Conservation (phyloP, 2,113 vertebrate genomes). For the Pao palembangensis region DNA sequence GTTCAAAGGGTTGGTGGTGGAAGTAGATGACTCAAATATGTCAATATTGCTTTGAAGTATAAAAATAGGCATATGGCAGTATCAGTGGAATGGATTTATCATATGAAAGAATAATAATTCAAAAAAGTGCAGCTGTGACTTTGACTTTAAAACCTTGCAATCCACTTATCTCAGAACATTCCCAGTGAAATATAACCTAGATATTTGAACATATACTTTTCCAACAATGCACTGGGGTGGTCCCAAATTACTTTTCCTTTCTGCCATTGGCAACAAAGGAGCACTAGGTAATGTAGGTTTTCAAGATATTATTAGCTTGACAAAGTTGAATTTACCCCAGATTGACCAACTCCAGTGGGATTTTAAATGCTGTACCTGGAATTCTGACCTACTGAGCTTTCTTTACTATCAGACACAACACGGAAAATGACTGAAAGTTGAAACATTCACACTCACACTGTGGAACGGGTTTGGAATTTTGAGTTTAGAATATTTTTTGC, state of each 20-base stretch:
- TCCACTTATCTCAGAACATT: constrained; percentile 22
- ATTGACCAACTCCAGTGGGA: constrained; percentile 50
- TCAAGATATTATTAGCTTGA: constrained; percentile 59
- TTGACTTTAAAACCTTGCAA: constrained; percentile 14
- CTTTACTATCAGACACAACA: constrained; percentile 12
- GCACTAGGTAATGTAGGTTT: constrained; percentile 42
- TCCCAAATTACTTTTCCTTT: constrained; percentile 48
- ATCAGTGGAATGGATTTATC: constrained; percentile 4
- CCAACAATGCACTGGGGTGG: constrained; percentile 17
- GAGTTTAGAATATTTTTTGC: not conserved
- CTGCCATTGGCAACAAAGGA: constrained; percentile 38
- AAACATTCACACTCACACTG: constrained; percentile 6
- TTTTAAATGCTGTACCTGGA: constrained; percentile 30
- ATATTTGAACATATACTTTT: constrained; percentile 32
- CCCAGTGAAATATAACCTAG: constrained; percentile 33
- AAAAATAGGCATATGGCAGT: not conserved
- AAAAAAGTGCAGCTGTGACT: constrained; percentile 38
- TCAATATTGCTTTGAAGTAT: not conserved
- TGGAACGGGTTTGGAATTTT: not conserved
- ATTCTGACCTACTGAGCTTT: constrained; percentile 19
- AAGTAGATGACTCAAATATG: not conserved
- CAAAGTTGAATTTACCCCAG: constrained; percentile 47
- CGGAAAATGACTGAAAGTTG: constrained; percentile 12
- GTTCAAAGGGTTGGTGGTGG: too few species aligned
- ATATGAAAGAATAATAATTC: constrained; percentile 22